A percentile compares a stretch with the other conserved stretches of the same genome.
Evolutionary conservation across 2,113 vertebrate species (phyloP).

Genomic region (Chrysochloris asiatica): DNA sequence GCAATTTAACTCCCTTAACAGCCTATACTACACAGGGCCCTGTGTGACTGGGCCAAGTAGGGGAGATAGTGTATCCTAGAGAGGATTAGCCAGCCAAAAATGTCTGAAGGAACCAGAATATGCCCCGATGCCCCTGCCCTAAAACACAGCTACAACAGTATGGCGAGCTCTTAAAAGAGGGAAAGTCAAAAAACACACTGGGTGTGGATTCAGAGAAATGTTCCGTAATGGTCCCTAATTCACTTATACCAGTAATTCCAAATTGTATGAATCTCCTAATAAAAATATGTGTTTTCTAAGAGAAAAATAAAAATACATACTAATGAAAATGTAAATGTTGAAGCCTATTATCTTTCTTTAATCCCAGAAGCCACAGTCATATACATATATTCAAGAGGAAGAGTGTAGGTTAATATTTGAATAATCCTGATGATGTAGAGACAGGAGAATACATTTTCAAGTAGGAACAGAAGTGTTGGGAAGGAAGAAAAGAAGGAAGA

Average conservation of each 20-base stretch:
- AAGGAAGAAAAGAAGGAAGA: neutral
- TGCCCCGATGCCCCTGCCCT: neutral
- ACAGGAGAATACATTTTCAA: conserved; percentile 2
- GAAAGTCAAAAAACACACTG: neutral
- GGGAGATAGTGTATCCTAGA: neutral
- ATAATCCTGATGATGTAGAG: neutral
- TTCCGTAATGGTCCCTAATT: neutral
- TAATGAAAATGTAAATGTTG: conserved; percentile 6
- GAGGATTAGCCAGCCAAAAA: conserved; percentile 17
- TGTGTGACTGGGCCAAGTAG: neutral
- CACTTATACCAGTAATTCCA: neutral
- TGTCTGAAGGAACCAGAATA: neutral
- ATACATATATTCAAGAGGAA: neutral
- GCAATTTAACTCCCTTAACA: conserved; percentile 11
- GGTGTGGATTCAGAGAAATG: neutral
- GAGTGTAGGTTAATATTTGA: neutral
- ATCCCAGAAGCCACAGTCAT: conserved; percentile 24
- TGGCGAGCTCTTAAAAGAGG: neutral
- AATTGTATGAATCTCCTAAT: neutral
- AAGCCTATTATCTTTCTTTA: conserved; percentile 7
- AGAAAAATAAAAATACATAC: neutral
- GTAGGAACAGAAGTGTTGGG: neutral
- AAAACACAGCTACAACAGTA: neutral
- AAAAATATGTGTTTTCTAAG: neutral
- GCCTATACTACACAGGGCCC: neutral